Evolutionary conservation across 2,113 vertebrate genomes (phyloP).

Genomic region (Xenopus laevis): DNA sequence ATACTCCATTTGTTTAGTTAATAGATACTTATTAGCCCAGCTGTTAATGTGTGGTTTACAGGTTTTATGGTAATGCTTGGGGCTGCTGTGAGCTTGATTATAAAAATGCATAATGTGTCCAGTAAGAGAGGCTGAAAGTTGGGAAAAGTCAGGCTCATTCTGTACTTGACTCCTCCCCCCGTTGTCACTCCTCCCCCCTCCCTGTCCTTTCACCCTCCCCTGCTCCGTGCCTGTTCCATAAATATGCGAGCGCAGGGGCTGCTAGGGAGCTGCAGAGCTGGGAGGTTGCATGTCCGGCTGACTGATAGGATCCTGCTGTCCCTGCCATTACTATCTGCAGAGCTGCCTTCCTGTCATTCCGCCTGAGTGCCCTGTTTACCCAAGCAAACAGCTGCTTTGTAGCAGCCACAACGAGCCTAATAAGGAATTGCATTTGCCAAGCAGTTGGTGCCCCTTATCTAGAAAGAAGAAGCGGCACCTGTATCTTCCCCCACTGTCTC

Average conservation of each 20-base stretch:
- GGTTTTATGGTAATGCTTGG: too few relatives aligned
- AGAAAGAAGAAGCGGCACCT: slow-evolving; percentile 15
- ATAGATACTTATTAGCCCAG: too few relatives aligned
- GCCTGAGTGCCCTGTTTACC: neutral
- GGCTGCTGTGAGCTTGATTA: too few relatives aligned
- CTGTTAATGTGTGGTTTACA: too few relatives aligned
- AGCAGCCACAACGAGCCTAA: neutral
- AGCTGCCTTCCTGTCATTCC: slow-evolving; percentile 4
- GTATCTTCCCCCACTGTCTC: neutral
- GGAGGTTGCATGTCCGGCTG: neutral
- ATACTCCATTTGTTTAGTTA: too few relatives aligned
- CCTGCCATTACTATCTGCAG: neutral
- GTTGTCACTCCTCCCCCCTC: slow-evolving; percentile 52
- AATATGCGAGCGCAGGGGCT: slow-evolving; percentile 31
- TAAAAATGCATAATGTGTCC: too few relatives aligned
- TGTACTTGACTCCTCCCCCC: slow-evolving; percentile 49
- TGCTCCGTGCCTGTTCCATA: slow-evolving; percentile 8
- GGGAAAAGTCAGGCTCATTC: slow-evolving; percentile 7
- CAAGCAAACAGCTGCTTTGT: neutral
- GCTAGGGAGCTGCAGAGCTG: slow-evolving; percentile 10
- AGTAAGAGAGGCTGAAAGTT: neutral
- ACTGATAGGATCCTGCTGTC: neutral
- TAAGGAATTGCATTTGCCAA: slow-evolving; percentile 15
- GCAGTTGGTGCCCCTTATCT: neutral
- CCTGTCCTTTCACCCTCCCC: slow-evolving; percentile 11